A percentile compares a stretch with the other conserved stretches of the same genome.
phyloP scores from a whole-genome alignment of 23 tunicate species.

The Diplosoma virens region DNA sequence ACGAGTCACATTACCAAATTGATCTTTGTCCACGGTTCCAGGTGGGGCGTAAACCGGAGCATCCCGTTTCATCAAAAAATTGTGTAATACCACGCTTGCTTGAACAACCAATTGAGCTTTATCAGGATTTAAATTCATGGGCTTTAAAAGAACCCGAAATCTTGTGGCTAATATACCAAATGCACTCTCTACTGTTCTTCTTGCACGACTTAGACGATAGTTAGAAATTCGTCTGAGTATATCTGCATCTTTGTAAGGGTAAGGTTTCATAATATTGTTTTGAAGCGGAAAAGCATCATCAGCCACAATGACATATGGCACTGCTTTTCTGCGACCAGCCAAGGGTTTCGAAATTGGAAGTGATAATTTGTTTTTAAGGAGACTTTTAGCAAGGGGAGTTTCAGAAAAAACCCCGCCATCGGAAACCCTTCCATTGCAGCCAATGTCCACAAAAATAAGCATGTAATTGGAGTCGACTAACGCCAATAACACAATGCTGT shows the following conservation, averaged over 20 bases:
- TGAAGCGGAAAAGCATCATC: constrained; percentile 34
- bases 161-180: constrained; percentile 13
- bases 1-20: background rate
- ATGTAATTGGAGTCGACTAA: constrained; percentile 13
- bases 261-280: constrained; percentile 1
- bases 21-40: background rate
- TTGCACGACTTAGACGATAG: constrained; percentile 6
- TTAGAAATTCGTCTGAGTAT: background rate
- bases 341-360: background rate
- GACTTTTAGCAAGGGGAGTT: background rate
- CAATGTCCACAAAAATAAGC: constrained; percentile 20
- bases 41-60: background rate
- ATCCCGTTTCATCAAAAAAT: background rate
- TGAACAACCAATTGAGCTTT: constrained; percentile 6
- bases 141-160: background rate
- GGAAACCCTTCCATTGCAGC: constrained; percentile 13
- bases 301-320: constrained; percentile 23
- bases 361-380: background rate
- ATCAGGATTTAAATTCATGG: constrained; percentile 8
- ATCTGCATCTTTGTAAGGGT: background rate
- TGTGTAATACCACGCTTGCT: constrained; percentile 1
- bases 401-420: constrained; percentile 15
- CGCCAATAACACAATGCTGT: constrained; percentile 20
- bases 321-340: background rate
- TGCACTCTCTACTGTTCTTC: constrained; percentile 15